phyloP scores from a whole-genome alignment of 2,113 vertebrate species.

The Campylomormyrus tamandua region DNA sequence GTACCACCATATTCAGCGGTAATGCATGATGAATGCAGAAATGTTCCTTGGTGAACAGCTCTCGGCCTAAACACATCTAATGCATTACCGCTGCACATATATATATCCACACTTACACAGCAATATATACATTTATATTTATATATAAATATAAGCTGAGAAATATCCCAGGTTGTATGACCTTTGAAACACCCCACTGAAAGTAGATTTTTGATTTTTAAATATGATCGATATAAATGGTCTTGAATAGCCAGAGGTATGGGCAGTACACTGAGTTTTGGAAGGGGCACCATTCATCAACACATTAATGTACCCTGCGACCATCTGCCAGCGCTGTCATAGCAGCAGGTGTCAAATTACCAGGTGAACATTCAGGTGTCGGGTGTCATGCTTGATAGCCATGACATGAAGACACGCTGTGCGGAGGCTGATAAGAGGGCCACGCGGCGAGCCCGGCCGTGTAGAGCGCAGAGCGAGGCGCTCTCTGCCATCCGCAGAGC shows the following conservation, averaged over 20 bases:
- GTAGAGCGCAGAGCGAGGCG: background rate
- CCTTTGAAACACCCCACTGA: background rate
- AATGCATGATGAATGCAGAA: background rate
- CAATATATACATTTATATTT: background rate
- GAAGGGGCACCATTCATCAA: background rate
- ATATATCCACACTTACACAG: background rate
- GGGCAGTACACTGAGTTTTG: background rate
- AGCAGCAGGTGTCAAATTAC: slow-evolving; percentile 13
- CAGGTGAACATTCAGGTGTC: slow-evolving; percentile 17
- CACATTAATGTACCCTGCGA: background rate
- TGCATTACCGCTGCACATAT: background rate
- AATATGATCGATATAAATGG: background rate
- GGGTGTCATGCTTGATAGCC: slow-evolving; percentile 8
- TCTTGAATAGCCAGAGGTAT: background rate
- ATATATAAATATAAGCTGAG: background rate
- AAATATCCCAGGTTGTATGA: background rate
- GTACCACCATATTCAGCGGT: background rate
- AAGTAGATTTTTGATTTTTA: background rate
- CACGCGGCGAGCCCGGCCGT: background rate
- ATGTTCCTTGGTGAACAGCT: background rate
- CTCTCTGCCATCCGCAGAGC: background rate
- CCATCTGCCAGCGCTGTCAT: background rate
- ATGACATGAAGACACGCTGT: background rate
- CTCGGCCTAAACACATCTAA: background rate
- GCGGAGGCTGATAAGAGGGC: background rate